Evolutionary conservation across 2,888 invertebrate genomes (phyloP), one percentile per base, ranked within the genome.

Genomic region (Agrotis puta): DNA sequence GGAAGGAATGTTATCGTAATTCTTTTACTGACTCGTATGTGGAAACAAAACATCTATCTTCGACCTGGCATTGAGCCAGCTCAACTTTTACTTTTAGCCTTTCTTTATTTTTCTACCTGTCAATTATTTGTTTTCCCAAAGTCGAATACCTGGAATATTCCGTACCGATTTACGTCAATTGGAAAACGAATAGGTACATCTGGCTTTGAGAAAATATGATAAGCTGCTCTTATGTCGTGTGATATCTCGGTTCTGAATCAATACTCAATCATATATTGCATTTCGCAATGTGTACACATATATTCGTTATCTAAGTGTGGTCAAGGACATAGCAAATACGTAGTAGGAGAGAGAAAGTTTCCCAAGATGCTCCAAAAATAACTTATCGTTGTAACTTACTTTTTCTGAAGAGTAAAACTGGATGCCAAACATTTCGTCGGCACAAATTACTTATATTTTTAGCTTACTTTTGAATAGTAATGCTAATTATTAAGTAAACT

Each of bases 1-100:
- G 1, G 2, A 5, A 20, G 13, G 43, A 58, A 59, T 53, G 16
- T 24, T n/a, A 16, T 45, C 5, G 5, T 48, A 48, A 54, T 53
- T 54, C 20, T 20, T 72, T 13, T 18, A 20, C 4, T 50, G 43
- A 24, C 14, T 13, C 33, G n/a, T 20, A 20, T 45, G 24, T 72
- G 24, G 45, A 45, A 65, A 51, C 20, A 22, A 51, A 39, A 76
- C 18, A 51, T 57, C 20, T 18, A 47, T 81, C 24, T 64, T 50
- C 18, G 54, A 43, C 6, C 0, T 73, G 74, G 51, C 45, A n/a
- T 27, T 13, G 18, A 18, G 64, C 43, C 53, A 75, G 18, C 3
- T 13, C 14, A 18, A 24, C n/a, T 53, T 72, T 48, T 16, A 73
- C 24, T 50, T 77, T 43, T 43, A 16, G n/a, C 3, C 2, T 64